Base-by-base conservation (phyloP, 2,888 invertebrate species). In the Torymus texanus region DNA sequence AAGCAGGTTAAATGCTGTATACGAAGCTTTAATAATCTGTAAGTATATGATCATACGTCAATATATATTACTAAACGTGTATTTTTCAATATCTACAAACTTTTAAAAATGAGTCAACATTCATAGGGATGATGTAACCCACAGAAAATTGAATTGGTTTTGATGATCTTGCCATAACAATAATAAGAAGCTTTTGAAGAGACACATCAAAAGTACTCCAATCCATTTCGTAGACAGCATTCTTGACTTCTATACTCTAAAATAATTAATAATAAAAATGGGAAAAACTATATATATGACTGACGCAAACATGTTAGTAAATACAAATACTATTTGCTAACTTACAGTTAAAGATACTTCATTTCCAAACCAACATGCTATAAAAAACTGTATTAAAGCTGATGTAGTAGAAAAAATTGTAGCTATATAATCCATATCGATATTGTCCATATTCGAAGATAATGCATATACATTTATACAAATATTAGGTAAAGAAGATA, bases 381-480 rank as follows among this genome's bases (percentile, higher is more conserved):
- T 67, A 50, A 75, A 79, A 76, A 76, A 76, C 21, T 73, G 79
- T n/a, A 80, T 3, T 12, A 80, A 59, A 11, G 80, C 67, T 13
- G 80, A 68, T 53, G 75, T 72, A 12, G 79, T 79, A 29, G 55
- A 55, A 59, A 72, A 79, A 1, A 72, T 12, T 16, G 68, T 72
- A 1, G 76, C 66, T 13, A 75, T 29, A 58, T 68, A 76, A 14
- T 80, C 50, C 11, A 73, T n/a, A 16, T 80, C 62, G 24, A 70
- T 65, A 16, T 65, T 8, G 4, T 29, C 24, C 12, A 8, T 63
- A n/a, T 73, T 61, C 2, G 73, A 16, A 18, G 73, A 68, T 24
- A 80, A n/a, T 55, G 80, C 18, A 24, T 80, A 80, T 11, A 77
- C 24, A n/a, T 80, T 80, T 56, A 73, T 73, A 18, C 80, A 80